Conservation (phyloP, 2,888 invertebrate species). For the Cacoxenus indagator region DNA sequence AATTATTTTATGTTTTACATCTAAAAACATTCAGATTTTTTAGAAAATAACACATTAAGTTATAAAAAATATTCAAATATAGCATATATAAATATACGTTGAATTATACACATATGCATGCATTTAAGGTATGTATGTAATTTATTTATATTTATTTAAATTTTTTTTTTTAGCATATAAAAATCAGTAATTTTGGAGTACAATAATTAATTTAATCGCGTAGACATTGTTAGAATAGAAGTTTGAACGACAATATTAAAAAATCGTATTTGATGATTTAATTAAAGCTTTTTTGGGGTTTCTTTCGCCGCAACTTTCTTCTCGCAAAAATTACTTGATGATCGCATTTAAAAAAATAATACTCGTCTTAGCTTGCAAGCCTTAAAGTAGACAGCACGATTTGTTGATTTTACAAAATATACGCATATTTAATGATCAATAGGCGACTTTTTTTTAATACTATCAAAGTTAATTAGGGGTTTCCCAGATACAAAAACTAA, state of each 20-base stretch:
- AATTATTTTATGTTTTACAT: conserved; percentile 26
- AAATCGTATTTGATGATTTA: conserved; percentile 13
- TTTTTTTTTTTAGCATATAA: background rate
- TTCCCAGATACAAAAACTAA: background rate
- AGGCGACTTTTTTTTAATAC: background rate
- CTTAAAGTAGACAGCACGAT: background rate
- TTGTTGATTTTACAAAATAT: background rate
- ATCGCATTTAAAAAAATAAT: background rate
- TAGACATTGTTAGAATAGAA: conserved; percentile 4
- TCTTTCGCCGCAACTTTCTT: background rate
- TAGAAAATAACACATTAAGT: conserved; percentile 17
- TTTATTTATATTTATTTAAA: background rate
- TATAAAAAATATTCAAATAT: conserved; percentile 21
- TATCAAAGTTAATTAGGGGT: background rate
- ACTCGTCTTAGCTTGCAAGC: background rate
- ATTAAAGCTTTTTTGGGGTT: conserved; percentile 17
- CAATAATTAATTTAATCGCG: background rate
- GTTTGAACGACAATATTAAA: conserved; percentile 10
- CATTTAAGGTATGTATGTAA: background rate
- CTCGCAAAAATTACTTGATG: background rate
- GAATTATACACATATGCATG: background rate
- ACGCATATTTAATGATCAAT: background rate
- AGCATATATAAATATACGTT: background rate
- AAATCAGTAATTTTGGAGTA: conserved; percentile 7
- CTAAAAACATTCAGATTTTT: conserved; percentile 28